These are phyloP conservation scores for Elymnias hypermnestra DNA, from an alignment of 1,140 invertebrate genomes.

Conservation along the genomic window DNA sequence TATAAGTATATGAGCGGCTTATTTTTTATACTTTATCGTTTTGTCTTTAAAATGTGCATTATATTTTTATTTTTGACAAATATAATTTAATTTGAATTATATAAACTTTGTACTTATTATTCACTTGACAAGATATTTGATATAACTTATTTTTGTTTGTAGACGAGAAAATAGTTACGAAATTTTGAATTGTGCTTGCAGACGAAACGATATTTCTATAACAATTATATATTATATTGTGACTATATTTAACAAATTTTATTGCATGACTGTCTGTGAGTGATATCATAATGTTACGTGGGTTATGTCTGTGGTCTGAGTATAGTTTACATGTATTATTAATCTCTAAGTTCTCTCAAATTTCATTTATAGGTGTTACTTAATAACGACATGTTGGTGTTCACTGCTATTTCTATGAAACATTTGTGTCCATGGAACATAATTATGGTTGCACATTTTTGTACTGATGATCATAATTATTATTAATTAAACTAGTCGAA, in stretches of 20 bases:
- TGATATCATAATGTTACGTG: conserved; percentile 22
- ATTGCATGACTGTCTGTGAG: conserved; percentile 22
- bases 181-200: too few relatives aligned
- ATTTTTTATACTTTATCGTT: too few relatives aligned
- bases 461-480: background rate
- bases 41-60: too few relatives aligned
- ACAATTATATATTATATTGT: background rate
- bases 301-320: conserved; percentile 27
- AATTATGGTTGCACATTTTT: background rate
- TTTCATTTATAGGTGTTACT: conserved; percentile 9
- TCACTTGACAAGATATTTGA: too few relatives aligned
- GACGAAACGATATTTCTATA: too few relatives aligned
- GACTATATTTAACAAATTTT: conserved; percentile 11
- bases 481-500: background rate
- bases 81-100: too few relatives aligned
- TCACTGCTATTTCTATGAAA: background rate
- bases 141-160: conserved; percentile 2
- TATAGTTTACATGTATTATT: conserved; percentile 15
- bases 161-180: too few relatives aligned
- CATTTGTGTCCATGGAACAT: background rate
- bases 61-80: too few relatives aligned
- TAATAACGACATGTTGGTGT: background rate
- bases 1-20: too few relatives aligned
- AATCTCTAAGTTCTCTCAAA: conserved; percentile 12
- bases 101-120: too few relatives aligned